phyloP scores from a whole-genome alignment of 2,888 invertebrate species.

The Drosophila yooni region DNA sequence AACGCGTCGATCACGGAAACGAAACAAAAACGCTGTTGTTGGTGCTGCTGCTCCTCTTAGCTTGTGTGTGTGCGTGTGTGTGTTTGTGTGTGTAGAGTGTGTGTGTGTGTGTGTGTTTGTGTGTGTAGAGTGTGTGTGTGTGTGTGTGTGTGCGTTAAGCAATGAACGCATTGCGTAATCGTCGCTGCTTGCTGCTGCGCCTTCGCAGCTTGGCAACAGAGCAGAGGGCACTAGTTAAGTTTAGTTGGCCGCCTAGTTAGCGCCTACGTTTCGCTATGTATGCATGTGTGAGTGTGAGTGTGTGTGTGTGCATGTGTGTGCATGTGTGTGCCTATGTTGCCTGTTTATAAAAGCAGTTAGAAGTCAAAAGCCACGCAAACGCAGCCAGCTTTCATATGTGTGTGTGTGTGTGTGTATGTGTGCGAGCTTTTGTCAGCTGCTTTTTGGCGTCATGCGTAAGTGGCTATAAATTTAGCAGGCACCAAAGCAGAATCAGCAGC shows the following conservation, averaged over 20 bases:
- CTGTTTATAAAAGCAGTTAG: slow-evolving; percentile 61
- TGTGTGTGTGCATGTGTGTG: slow-evolving; percentile 8
- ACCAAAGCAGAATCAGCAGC: slow-evolving; percentile 29
- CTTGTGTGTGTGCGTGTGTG: slow-evolving; percentile 9
- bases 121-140: slow-evolving; percentile 26
- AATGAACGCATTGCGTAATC: slow-evolving; percentile 78
- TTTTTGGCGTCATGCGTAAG: slow-evolving; percentile 64
- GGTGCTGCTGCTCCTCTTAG: slow-evolving; percentile 32
- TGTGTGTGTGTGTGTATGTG: slow-evolving; percentile 25
- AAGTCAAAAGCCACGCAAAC: slow-evolving; percentile 50
- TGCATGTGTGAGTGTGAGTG: slow-evolving; percentile 5
- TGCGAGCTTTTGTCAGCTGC: slow-evolving; percentile 62
- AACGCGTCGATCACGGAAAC: slow-evolving; percentile 74
- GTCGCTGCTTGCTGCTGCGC: slow-evolving; percentile 55
- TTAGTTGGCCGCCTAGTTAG: slow-evolving; percentile 60
- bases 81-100: slow-evolving; percentile 20
- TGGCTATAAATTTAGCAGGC: slow-evolving; percentile 62
- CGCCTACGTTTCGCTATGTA: slow-evolving; percentile 33
- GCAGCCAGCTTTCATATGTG: slow-evolving; percentile 39
- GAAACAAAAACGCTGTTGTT: slow-evolving; percentile 64
- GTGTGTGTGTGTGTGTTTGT: slow-evolving; percentile 38
- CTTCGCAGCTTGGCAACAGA: slow-evolving; percentile 69
- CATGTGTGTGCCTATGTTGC: slow-evolving; percentile 4
- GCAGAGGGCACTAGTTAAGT: slow-evolving; percentile 62
- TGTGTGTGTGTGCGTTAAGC: slow-evolving; percentile 45